Percentiles rank a stretch among this genome's conserved stretches.
These are phyloP conservation scores for Philotrypesis tridentata DNA, from an alignment of 1,140 invertebrate genomes.

Conservation along the genomic window DNA sequence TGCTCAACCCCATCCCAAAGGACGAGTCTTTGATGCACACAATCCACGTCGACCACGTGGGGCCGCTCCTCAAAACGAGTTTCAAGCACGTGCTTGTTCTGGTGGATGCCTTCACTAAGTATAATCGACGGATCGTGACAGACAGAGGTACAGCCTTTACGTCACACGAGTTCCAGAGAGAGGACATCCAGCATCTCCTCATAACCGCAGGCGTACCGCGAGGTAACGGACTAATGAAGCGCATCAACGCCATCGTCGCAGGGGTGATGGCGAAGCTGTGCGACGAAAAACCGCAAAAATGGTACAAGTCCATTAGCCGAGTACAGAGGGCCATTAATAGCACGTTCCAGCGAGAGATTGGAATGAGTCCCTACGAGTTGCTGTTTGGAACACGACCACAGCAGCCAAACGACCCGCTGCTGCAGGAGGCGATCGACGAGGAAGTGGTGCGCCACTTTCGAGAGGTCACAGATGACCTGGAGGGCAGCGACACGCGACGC, in stretches of 20 bases:
- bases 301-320: slow-evolving; percentile 58
- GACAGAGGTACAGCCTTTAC: slow-evolving; percentile 56
- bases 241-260: slow-evolving; percentile 56
- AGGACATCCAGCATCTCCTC: slow-evolving; percentile 59
- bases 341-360: slow-evolving; percentile 50
- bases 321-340: slow-evolving; percentile 61
- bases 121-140: not conserved
- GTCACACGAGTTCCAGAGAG: slow-evolving; percentile 51
- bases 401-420: slow-evolving; percentile 1
- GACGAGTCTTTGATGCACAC: not conserved
- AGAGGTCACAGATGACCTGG: slow-evolving; percentile 15
- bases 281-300: slow-evolving; percentile 55
- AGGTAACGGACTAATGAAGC: slow-evolving; percentile 61
- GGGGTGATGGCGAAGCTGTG: slow-evolving; percentile 54
- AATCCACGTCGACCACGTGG: not conserved
- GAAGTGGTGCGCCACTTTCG: slow-evolving; percentile 29
- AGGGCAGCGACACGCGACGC: not conserved
- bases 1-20: not conserved
- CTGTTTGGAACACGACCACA: slow-evolving; percentile 27
- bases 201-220: slow-evolving; percentile 60
- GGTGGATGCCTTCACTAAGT: slow-evolving; percentile 8
- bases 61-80: not conserved
- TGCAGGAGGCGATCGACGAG: slow-evolving; percentile 34
- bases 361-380: slow-evolving; percentile 42
- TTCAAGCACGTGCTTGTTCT: not conserved